Base-by-base conservation (phyloP, 1,140 invertebrate species). In the Acromyrmex charruanus region DNA sequence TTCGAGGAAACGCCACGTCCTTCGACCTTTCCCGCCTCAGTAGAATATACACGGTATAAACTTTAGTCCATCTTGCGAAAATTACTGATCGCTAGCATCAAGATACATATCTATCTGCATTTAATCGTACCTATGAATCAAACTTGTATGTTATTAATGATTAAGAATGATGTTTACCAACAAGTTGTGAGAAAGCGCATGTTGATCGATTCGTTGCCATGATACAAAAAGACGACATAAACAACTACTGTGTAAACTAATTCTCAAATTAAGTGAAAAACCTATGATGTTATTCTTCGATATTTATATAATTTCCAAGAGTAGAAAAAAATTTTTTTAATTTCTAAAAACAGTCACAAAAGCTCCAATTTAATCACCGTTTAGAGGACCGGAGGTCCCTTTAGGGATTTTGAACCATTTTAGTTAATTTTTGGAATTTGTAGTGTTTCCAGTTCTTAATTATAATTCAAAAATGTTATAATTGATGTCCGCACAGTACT, bases 1-100 rank as follows among this genome's bases (percentile, higher is more conserved):
- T 84, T 84, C 68, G 69, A 84, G 80, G 80, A 74, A 84, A 84
- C 55, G 58, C 28, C 59, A 58, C 55, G 80, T 84, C 80, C 80
- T 84, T 49, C 80, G 39, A 84, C 55, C 68, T 69, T 49, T 51
- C 55, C 55, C 80, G 9, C 58, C 53, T 16, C 39, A 5, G 59
- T 16, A 75, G 69, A 84, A 74, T 75, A 55, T 84, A 51, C 69
- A 61, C 28, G 80, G 55, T 10, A 61, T 55, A 84, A 84, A 84
- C 69, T 84, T 74, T 74, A 75, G 69, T 84, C 69, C 80, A 84
- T 84, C 80, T 84, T 74, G 69, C 39, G 69, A 84, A 75, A 84
- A 84, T 84, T 84, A 74, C 80, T 35, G 80, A 84, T 84, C 10
- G 80, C 69, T 49, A 31, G 80, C 55, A 25, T 75, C 68, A 61